Evolutionary conservation across 2,797 vertebrate species (phyloP).

Genomic region (Gastrophryne carolinensis): DNA sequence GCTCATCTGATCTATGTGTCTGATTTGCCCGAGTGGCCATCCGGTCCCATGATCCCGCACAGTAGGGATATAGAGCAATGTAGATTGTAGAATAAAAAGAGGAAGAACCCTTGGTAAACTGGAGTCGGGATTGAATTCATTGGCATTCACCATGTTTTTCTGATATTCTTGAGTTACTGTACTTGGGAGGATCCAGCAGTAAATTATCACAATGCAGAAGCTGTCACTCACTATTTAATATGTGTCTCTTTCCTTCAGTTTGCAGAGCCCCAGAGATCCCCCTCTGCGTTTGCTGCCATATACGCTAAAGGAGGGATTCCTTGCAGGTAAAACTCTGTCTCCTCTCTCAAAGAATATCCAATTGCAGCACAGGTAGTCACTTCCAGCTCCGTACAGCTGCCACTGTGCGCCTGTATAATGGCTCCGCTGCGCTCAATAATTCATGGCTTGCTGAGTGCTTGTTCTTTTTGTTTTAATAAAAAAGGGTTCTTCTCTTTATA

Average conservation of each 20-base stretch:
- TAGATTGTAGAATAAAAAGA: no score
- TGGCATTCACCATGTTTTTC: no score
- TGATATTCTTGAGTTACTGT: neutral
- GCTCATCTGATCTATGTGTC: no score
- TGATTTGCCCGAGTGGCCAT: no score
- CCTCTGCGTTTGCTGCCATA: slow-evolving; percentile 70
- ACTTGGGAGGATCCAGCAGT: neutral
- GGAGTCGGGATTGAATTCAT: no score
- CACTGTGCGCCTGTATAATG: neutral
- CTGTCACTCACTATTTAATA: neutral
- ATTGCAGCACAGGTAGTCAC: no score
- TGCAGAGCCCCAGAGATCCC: slow-evolving; percentile 56
- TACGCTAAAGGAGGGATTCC: slow-evolving; percentile 77
- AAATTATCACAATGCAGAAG: neutral
- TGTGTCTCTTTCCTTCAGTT: slow-evolving; percentile 62
- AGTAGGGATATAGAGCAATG: no score
- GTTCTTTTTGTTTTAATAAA: no score
- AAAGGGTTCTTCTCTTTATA: neutral
- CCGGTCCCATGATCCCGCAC: no score
- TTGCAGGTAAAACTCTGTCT: slow-evolving; percentile 67
- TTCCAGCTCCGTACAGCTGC: neutral
- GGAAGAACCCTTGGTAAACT: no score
- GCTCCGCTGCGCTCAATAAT: neutral
- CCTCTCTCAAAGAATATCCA: neutral
- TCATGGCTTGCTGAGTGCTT: neutral